phyloP scores from a whole-genome alignment of 2,888 invertebrate species.

The Mantis religiosa region DNA sequence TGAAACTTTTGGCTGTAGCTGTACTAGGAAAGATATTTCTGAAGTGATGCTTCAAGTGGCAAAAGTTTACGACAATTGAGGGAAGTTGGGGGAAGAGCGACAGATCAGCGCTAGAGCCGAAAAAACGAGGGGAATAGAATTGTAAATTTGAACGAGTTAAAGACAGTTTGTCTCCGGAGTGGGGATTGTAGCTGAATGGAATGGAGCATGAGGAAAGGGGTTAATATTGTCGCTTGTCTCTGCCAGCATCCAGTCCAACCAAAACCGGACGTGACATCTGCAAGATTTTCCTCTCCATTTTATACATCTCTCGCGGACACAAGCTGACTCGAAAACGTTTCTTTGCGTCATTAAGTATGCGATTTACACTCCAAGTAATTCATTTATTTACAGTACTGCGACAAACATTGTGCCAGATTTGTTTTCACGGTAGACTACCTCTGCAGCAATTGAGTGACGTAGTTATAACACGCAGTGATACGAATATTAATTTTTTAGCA shows the following conservation, averaged over 20 bases:
- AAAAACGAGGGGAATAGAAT: constrained; percentile 17
- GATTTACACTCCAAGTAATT: too few species aligned
- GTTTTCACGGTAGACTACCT: too few species aligned
- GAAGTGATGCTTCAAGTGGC: not conserved
- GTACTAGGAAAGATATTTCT: not conserved
- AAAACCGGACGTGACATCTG: not conserved
- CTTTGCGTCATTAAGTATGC: not conserved
- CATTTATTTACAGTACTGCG: too few species aligned
- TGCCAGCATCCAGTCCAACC: not conserved
- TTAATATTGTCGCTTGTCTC: not conserved
- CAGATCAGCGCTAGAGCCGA: not conserved
- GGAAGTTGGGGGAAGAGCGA: not conserved
- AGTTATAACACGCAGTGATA: too few species aligned
- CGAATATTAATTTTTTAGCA: too few species aligned
- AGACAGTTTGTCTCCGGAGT: constrained; percentile 4
- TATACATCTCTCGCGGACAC: not conserved
- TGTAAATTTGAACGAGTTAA: constrained; percentile 15
- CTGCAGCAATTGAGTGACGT: too few species aligned
- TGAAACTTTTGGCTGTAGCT: not conserved
- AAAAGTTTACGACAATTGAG: not conserved
- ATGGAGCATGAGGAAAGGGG: not conserved
- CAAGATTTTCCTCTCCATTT: not conserved
- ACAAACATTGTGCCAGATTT: too few species aligned
- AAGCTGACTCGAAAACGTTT: not conserved
- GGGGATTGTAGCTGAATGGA: not conserved